phyloP scores from a whole-genome alignment of 2,797 vertebrate species.

The Phataginus tricuspis region DNA sequence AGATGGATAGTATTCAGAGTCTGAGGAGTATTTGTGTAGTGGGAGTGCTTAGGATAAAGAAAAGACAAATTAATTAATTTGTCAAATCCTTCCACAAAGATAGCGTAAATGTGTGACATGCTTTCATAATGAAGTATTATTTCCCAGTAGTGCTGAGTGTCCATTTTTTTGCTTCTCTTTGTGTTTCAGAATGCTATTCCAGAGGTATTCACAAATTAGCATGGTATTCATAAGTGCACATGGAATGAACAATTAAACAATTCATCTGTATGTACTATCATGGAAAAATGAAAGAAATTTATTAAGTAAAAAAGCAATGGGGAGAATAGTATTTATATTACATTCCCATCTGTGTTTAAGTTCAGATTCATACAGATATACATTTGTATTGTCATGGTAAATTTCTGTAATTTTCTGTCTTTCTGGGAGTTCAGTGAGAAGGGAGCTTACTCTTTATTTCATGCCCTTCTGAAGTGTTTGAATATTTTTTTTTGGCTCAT shows the following conservation, averaged over 20 bases:
- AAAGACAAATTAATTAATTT: slow-evolving; percentile 39
- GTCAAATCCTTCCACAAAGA: slow-evolving; percentile 41
- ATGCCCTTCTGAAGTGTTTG: background rate
- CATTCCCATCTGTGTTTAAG: background rate
- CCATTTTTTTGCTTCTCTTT: background rate
- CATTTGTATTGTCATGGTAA: background rate
- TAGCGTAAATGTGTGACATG: slow-evolving; percentile 19
- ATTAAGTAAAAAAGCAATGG: background rate
- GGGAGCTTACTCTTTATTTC: background rate
- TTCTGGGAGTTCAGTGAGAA: background rate
- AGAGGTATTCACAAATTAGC: background rate
- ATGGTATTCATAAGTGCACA: background rate
- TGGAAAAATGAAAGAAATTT: background rate
- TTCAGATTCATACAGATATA: background rate
- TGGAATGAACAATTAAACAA: background rate
- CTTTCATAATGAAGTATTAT: slow-evolving; percentile 33
- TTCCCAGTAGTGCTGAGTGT: slow-evolving; percentile 7
- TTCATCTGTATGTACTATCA: background rate
- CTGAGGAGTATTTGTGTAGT: background rate
- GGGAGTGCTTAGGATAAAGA: background rate
- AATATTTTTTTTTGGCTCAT: background rate
- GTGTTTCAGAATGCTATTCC: background rate
- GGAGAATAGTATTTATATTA: background rate
- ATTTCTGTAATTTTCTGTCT: background rate
- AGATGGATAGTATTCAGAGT: background rate